Conservation (phyloP, 2,888 invertebrate genomes). For the Trichacis sp. region DNA sequence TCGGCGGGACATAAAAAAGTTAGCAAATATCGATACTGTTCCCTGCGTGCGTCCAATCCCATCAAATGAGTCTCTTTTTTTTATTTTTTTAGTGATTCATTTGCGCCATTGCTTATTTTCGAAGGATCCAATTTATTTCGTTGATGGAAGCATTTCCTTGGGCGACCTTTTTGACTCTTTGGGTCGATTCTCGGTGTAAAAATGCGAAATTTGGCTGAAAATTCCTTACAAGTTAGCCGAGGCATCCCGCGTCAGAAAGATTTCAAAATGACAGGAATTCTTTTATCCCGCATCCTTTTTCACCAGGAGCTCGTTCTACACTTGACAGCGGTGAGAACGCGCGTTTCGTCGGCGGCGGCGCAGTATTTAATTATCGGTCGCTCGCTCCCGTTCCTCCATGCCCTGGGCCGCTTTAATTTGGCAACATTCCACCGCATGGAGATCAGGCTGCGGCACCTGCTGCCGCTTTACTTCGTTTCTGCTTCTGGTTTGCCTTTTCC, state of each 20-base stretch:
- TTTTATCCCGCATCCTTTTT: constrained; percentile 39
- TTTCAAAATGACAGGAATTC: constrained; percentile 43
- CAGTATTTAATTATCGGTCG: constrained; percentile 44
- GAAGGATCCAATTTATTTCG: too few species aligned
- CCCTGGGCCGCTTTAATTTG: constrained; percentile 50
- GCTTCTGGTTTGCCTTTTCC: constrained; percentile 13
- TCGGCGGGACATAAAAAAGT: too few species aligned
- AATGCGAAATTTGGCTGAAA: constrained; percentile 16
- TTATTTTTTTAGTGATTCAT: too few species aligned
- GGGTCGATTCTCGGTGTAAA: not conserved
- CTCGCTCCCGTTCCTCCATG: constrained; percentile 20
- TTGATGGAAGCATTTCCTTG: constrained; percentile 20
- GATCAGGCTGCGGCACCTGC: constrained; percentile 52
- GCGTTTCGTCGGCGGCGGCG: constrained; percentile 29
- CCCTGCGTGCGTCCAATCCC: too few species aligned
- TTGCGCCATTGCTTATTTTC: too few species aligned
- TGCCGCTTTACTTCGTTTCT: constrained; percentile 20
- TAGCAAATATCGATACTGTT: too few species aligned
- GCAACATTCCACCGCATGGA: constrained; percentile 57
- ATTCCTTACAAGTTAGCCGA: constrained; percentile 39
- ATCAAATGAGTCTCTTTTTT: too few species aligned
- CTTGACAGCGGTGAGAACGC: constrained; percentile 40
- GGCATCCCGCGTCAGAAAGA: constrained; percentile 40
- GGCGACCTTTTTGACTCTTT: constrained; percentile 24
- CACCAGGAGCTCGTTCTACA: constrained; percentile 31